phyloP scores from a whole-genome alignment of 2,888 invertebrate genomes.

The Dusona sp. region DNA sequence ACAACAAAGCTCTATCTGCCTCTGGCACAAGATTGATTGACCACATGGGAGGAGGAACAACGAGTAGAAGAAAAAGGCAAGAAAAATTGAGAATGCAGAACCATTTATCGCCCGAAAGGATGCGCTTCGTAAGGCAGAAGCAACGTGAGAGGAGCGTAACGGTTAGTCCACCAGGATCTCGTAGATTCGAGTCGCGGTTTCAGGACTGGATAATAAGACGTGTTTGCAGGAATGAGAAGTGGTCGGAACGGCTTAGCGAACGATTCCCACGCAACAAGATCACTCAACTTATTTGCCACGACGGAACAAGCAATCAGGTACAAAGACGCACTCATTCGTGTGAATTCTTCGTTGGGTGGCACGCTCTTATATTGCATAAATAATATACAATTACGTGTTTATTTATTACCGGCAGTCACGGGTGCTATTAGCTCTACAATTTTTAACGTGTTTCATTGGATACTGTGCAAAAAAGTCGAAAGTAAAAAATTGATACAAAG shows the following conservation, averaged over 20 bases:
- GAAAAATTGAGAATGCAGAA: conserved; percentile 57
- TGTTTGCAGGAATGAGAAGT: conserved; percentile 52
- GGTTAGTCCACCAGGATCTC: conserved; percentile 58
- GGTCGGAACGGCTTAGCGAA: conserved; percentile 15
- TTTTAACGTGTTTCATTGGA: not conserved
- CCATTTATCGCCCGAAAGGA: conserved; percentile 13
- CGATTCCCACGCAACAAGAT: conserved; percentile 69
- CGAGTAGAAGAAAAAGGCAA: conserved; percentile 44
- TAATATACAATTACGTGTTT: not conserved
- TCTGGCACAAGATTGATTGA: conserved; percentile 20
- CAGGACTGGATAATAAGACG: conserved; percentile 61
- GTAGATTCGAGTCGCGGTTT: conserved; percentile 63
- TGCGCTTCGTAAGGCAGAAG: conserved; percentile 24
- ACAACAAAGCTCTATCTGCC: conserved; percentile 37
- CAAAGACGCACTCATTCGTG: not conserved
- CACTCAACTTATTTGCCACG: conserved; percentile 49
- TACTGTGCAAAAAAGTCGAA: not conserved
- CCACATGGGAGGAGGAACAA: conserved; percentile 35
- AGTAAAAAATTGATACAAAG: conserved; percentile 1
- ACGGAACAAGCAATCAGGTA: conserved; percentile 37
- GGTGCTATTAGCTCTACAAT: not conserved
- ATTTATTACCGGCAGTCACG: not conserved
- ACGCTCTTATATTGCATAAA: conserved; percentile 4
- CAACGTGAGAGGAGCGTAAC: conserved; percentile 60
- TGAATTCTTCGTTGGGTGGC: conserved; percentile 44